These are phyloP conservation scores for Cheilosia grossa DNA, from an alignment of 2,888 invertebrate species.

Conservation along the genomic window DNA sequence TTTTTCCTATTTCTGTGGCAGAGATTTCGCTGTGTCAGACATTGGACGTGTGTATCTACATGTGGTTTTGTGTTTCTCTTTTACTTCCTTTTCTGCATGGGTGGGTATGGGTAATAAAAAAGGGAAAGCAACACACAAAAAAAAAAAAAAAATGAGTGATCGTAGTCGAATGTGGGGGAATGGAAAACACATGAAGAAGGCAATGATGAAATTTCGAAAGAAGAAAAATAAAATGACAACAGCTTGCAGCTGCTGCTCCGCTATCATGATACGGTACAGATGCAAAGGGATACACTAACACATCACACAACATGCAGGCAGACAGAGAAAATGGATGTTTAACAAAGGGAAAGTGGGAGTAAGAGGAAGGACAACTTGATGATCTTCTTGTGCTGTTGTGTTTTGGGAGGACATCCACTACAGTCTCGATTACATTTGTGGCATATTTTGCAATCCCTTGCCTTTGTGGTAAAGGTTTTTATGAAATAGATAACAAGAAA, in stretches of 20 bases:
- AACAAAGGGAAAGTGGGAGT: not conserved
- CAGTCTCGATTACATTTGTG: no score
- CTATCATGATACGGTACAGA: not conserved
- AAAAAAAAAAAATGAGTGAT: not conserved
- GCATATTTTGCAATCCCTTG: no score
- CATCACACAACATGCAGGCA: not conserved
- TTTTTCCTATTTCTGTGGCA: constrained; percentile 2
- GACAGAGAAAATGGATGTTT: not conserved
- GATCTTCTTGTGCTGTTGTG: no score
- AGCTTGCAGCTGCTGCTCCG: constrained; percentile 11
- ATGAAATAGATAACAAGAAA: no score
- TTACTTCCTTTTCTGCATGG: constrained; percentile 3
- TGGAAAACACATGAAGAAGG: not conserved
- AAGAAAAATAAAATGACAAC: not conserved
- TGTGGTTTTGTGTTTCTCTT: constrained; percentile 11
- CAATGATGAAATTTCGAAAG: not conserved
- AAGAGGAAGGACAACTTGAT: constrained; percentile 12
- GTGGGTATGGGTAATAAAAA: constrained; percentile 3
- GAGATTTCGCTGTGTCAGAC: no score
- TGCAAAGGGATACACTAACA: not conserved
- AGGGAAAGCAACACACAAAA: not conserved
- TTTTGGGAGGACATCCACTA: no score
- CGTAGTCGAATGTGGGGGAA: constrained; percentile 7
- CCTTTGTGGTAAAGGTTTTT: no score
- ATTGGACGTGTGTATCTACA: no score